Evolutionary conservation across 2,797 vertebrate genomes (phyloP), one percentile per base, ranked within the genome.

Genomic region (Urophycis tenuis): DNA sequence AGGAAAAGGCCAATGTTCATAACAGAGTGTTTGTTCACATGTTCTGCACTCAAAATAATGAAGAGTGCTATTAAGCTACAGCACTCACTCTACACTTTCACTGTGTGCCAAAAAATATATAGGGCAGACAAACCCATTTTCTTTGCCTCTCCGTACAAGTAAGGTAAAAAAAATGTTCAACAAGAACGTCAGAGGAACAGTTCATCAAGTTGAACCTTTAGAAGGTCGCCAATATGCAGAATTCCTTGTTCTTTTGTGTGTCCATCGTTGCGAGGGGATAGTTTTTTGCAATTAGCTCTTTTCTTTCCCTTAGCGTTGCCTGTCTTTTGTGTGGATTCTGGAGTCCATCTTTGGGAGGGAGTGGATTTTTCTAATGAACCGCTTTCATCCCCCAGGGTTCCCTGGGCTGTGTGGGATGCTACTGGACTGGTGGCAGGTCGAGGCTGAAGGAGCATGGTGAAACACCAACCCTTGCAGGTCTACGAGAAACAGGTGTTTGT

Each of bases 401-500:
- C 85, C 84, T 80, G 88, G 91, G 86, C 90, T 89, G 90, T 91
- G 95, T 96, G 97, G 96, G 89, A 91, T 91, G 94, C 91, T 95
- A 92, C 92, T 85, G 77, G 82, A 85, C 80, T 71, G 83, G 91
- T 81, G 82, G 83, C 74, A 85, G 91, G 87, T 85, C 77, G 81
- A 85, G 88, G 92, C 88, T 93, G 93, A 92, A 91, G 93, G 95
- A 98, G 95, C 94, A 99, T 99, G 97, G 96, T 99, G 86, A 98
- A 96, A 87, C 97, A 99, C 93, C 97, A 98, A 88, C 97, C 97
- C 33, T 93, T 99, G 81, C 97, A 99, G 94, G 97, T 98, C 93
- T 99, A 99, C 14, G 97, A 99, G 93, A 98, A 96, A 14, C 97
- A 99, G 91, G 90, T 97, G 87, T 97, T 97, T 87, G 89, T 99